Evolutionary conservation across 2,888 invertebrate species (phyloP).

Genomic region (Glyphotaelius pellucidus): DNA sequence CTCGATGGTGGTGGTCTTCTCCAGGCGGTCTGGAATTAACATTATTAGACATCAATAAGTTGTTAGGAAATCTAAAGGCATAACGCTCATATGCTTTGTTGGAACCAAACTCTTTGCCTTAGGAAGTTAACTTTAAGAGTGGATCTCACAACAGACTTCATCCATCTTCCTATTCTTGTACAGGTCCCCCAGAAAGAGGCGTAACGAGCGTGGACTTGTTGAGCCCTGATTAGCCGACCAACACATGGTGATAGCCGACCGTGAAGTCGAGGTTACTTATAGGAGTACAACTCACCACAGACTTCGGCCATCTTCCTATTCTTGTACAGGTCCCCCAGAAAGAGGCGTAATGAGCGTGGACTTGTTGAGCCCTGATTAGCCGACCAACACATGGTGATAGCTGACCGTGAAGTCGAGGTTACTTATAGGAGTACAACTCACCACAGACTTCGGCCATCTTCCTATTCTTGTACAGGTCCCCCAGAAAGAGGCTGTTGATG

Average conservation of each 20-base stretch:
- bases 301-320: slow-evolving; percentile 86
- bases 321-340: slow-evolving; percentile 94
- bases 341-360: slow-evolving; percentile 96
- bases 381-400: slow-evolving; percentile 97
- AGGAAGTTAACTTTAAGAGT: no score
- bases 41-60: neutral
- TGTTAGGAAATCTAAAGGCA: no score
- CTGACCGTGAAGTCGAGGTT: slow-evolving; percentile 94
- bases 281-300: slow-evolving; percentile 75
- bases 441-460: slow-evolving; percentile 85
- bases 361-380: slow-evolving; percentile 95
- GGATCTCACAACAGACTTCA: slow-evolving; percentile 82
- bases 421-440: slow-evolving; percentile 68
- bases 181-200: slow-evolving; percentile 94
- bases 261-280: no score
- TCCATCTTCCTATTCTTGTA: slow-evolving; percentile 90
- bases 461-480: slow-evolving; percentile 93
- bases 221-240: slow-evolving; percentile 89
- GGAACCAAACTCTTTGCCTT: no score
- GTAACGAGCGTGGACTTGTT: slow-evolving; percentile 97
- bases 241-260: no score
- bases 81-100: no score
- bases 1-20: slow-evolving; percentile 85
- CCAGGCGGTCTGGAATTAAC: slow-evolving; percentile 77
- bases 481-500: slow-evolving; percentile 95